phyloP scores from a whole-genome alignment of 2,888 invertebrate species.

The Scelioninae gen. 1 region DNA sequence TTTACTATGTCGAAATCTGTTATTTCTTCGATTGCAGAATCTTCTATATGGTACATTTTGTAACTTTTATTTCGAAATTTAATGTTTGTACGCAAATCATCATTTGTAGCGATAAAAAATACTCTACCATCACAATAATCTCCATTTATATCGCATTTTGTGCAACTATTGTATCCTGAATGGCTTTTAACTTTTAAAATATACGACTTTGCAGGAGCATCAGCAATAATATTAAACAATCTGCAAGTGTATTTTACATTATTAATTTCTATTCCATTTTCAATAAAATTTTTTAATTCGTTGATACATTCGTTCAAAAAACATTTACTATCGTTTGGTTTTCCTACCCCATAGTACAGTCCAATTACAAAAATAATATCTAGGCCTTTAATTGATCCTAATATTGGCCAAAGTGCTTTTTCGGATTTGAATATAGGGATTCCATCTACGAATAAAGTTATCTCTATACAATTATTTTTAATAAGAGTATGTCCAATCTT shows the following conservation, averaged over 20 bases:
- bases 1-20: neutral
- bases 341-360: neutral
- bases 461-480: neutral
- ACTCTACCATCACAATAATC: neutral
- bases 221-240: slow-evolving; percentile 57
- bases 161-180: slow-evolving; percentile 67
- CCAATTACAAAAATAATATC: slow-evolving; percentile 4
- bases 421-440: slow-evolving; percentile 1
- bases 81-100: neutral
- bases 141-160: slow-evolving; percentile 64
- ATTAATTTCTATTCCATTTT: neutral
- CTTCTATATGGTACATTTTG: slow-evolving; percentile 8
- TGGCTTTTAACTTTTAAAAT: slow-evolving; percentile 69
- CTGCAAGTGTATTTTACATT: slow-evolving; percentile 16
- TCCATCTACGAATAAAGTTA: slow-evolving; percentile 2
- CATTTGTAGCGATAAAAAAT: neutral
- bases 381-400: neutral
- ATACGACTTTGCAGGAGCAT: slow-evolving; percentile 68
- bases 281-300: neutral
- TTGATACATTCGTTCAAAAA: neutral
- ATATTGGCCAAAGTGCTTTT: slow-evolving; percentile 13
- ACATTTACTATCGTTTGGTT: neutral
- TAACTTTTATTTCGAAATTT: neutral
- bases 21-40: neutral
- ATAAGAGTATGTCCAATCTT: neutral